Evolutionary conservation across 2,888 invertebrate genomes (phyloP).

Genomic region (Heliconius charithonia): DNA sequence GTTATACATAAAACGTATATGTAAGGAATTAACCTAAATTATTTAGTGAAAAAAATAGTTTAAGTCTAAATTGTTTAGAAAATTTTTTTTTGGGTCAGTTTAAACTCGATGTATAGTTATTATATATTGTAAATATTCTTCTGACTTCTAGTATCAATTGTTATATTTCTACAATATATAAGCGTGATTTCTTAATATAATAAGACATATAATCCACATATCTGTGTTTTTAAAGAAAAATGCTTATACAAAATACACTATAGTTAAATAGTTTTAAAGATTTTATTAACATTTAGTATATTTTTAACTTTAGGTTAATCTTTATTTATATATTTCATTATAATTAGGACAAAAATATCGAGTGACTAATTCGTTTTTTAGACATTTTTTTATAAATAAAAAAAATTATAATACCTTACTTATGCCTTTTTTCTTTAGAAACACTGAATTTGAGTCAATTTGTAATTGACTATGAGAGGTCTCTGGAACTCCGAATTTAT

Average conservation of each 20-base stretch:
- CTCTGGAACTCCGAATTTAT: constrained; percentile 20
- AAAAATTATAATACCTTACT: too few species aligned
- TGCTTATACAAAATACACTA: not conserved
- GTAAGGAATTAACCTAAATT: not conserved
- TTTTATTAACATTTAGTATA: too few species aligned
- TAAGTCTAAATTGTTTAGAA: not conserved
- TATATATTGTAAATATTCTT: constrained; percentile 4
- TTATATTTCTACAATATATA: not conserved
- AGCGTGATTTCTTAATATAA: not conserved
- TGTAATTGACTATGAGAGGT: not conserved
- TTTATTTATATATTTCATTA: not conserved
- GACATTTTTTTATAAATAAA: too few species aligned
- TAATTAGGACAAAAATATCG: too few species aligned
- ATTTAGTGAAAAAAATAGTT: not conserved
- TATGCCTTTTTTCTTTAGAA: too few species aligned
- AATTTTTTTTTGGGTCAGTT: not conserved
- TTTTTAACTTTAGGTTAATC: too few species aligned
- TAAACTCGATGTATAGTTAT: not conserved
- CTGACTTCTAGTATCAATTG: not conserved
- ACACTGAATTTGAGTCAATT: too few species aligned
- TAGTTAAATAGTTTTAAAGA: too few species aligned
- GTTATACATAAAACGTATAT: not conserved
- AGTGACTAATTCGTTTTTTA: too few species aligned
- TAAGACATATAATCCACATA: not conserved
- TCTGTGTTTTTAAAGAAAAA: constrained; percentile 1